Conservation (phyloP, 2,888 invertebrate species). For the Hesperia comma region DNA sequence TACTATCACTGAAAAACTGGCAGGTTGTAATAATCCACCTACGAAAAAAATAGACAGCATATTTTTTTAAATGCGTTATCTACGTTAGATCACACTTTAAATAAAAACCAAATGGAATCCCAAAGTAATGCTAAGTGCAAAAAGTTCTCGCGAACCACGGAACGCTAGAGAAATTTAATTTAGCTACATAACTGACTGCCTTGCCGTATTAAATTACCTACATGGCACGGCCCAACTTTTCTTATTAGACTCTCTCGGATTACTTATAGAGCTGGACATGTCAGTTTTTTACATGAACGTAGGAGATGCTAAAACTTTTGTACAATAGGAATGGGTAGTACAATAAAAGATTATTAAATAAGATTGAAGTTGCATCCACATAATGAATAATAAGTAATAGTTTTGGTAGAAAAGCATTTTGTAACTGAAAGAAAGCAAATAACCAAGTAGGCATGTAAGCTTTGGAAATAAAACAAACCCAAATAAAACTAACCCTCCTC, state of each 20-base stretch:
- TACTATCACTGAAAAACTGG: too few species aligned
- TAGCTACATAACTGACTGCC: conserved; percentile 60
- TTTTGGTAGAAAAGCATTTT: too few species aligned
- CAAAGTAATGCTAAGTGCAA: neutral
- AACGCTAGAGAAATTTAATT: conserved; percentile 67
- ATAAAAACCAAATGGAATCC: too few species aligned
- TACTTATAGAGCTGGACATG: conserved; percentile 17
- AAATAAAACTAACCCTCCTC: conserved; percentile 39
- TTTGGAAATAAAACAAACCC: too few species aligned
- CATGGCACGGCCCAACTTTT: conserved; percentile 64
- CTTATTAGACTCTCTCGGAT: conserved; percentile 54
- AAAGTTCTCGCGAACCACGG: conserved; percentile 42
- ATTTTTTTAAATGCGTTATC: too few species aligned
- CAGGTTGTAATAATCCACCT: too few species aligned
- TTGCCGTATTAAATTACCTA: conserved; percentile 68
- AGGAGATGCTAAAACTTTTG: neutral
- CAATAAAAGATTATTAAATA: neutral
- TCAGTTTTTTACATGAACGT: neutral
- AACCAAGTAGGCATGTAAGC: too few species aligned
- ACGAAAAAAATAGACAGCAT: too few species aligned
- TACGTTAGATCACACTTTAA: too few species aligned
- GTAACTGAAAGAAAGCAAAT: too few species aligned
- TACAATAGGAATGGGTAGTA: neutral
- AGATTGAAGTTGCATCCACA: too few species aligned
- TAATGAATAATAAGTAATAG: too few species aligned